phyloP scores from a whole-genome alignment of 2,797 vertebrate genomes.

The Spinus pinus region DNA sequence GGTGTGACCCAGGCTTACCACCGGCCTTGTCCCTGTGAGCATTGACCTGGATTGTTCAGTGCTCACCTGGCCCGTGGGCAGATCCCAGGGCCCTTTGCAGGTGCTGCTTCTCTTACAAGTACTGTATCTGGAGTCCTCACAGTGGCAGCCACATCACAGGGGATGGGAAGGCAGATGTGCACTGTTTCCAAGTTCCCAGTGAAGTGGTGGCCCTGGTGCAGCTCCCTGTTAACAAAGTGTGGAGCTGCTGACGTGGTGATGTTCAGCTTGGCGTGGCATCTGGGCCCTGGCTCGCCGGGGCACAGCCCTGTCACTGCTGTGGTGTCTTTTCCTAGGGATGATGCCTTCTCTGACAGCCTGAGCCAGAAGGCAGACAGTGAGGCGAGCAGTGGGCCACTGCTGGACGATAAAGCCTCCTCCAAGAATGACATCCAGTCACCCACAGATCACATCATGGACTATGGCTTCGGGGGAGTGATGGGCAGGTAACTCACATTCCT shows the following conservation, averaged over 20 bases:
- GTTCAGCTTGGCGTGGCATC: fast-evolving
- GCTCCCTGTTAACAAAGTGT: neutral
- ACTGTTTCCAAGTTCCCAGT: neutral
- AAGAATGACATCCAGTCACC: slow-evolving; percentile 93
- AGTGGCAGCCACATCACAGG: neutral
- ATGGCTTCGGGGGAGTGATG: slow-evolving; percentile 84
- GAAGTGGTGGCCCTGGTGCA: neutral
- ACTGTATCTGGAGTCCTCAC: neutral
- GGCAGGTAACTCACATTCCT: slow-evolving; percentile 79
- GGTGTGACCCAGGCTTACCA: neutral
- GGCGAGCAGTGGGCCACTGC: slow-evolving; percentile 85
- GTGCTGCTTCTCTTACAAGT: neutral
- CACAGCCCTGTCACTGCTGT: neutral
- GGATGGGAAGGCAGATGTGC: fast-evolving
- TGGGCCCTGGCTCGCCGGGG: neutral
- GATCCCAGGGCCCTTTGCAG: neutral
- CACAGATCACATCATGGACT: slow-evolving; percentile 87
- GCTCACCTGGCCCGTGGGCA: neutral
- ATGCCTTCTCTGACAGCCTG: slow-evolving; percentile 89
- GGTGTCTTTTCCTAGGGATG: slow-evolving; percentile 81
- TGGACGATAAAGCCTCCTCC: slow-evolving; percentile 84
- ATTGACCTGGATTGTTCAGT: neutral
- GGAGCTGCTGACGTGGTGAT: neutral
- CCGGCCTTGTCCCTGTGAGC: neutral
- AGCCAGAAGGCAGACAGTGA: slow-evolving; percentile 90